These are phyloP conservation scores for Eubasilissa splendida DNA, from an alignment of 2,888 invertebrate genomes.

Conservation along the genomic window DNA sequence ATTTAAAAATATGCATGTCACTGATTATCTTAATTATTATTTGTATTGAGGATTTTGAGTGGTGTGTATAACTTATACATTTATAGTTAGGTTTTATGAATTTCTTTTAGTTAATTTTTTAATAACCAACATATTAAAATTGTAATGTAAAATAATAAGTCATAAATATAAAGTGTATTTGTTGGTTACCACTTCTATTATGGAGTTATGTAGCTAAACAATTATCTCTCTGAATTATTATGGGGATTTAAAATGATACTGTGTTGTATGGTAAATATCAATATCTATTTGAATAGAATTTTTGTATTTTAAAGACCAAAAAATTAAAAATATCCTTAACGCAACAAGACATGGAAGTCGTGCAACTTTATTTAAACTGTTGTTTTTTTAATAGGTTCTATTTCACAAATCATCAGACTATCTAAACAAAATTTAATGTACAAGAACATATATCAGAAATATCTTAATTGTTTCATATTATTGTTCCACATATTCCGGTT, in stretches of 20 bases:
- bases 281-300: background rate
- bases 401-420: too few relatives aligned
- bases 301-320: conserved; percentile 10
- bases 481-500: background rate
- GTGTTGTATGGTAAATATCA: background rate
- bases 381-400: too few relatives aligned
- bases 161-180: conserved; percentile 24
- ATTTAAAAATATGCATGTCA: conserved; percentile 10
- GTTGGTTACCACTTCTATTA: conserved; percentile 33
- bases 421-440: background rate
- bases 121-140: conserved; percentile 25
- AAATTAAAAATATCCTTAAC: background rate
- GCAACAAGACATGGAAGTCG: background rate
- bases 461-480: background rate
- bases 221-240: background rate
- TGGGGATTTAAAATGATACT: background rate
- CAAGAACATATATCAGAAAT: background rate
- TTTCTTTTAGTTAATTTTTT: conserved; percentile 8
- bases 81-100: background rate
- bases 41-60: background rate
- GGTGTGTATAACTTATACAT: conserved; percentile 9
- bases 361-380: background rate
- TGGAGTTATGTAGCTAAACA: background rate
- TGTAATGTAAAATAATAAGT: conserved; percentile 17
- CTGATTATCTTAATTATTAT: conserved; percentile 7